Base-by-base conservation (phyloP, 2,113 vertebrate species). In the Ranitomeya variabilis region DNA sequence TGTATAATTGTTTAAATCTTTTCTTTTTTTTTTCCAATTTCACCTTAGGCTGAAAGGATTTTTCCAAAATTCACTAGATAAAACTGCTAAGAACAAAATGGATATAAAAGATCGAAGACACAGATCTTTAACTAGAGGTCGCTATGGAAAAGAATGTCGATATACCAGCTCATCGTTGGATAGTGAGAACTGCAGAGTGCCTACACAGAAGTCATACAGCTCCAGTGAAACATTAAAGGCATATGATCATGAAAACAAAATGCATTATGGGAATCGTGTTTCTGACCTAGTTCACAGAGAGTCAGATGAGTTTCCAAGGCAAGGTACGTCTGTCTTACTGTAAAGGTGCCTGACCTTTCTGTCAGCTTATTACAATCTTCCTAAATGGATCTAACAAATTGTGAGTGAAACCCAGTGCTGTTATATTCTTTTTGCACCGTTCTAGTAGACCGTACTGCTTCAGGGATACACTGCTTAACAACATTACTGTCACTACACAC, bases 191-290 rank as follows among this genome's bases (percentile, higher is more conserved):
- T 97, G 97, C 90, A 96, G 97, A 0, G 98, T 99, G 67, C 98
- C 98, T 60, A 99, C 97, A 0, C 97, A 99, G 95, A 99, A 99
- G 90, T 99, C 98, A 21, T 99, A 99, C 92, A 99, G 97, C 94
- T 99, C 98, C 90, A 99, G 97, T 0, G 98, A 99, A 94, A 99
- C 97, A 0, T 95, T 99, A 59, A 99, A 99, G 92, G 98, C 97
- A 0, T 99, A 97, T 1, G 97, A 99, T 90, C 98, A 99, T 0
- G 97, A 99, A 89, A 95, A 95, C 91, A 96, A 97, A 91, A 95
- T 99, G 93, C 97, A 97, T 91, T 99, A 99, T 0, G 96, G 97
- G 0, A 97, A 96, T 90, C 94, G 98, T 59, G 96, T 98, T 89
- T 95, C 97, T 0, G 97, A 99, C 92, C 95, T 99, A 69, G 97